These are phyloP conservation scores for Cylloceria caligata DNA, from an alignment of 2,888 invertebrate genomes.

Conservation along the genomic window DNA sequence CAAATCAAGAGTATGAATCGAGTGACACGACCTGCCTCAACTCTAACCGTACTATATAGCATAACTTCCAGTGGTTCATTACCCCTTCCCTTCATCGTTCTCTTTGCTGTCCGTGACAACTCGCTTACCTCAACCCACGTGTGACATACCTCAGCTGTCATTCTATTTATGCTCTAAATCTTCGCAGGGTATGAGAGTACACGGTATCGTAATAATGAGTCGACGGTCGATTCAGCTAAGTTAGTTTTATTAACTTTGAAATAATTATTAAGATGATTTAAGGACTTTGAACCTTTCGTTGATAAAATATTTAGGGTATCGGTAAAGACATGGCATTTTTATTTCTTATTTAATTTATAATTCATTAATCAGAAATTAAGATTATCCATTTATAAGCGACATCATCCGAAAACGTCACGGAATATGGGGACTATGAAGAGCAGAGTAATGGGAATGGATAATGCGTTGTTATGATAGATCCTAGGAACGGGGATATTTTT, in stretches of 20 bases:
- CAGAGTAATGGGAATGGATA: too few species aligned
- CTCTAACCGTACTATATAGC: conserved; percentile 17
- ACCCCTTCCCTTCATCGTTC: conserved; percentile 15
- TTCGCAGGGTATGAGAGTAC: too few species aligned
- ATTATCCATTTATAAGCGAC: too few species aligned
- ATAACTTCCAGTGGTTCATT: conserved; percentile 8
- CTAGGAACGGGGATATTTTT: too few species aligned
- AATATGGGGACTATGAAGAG: too few species aligned
- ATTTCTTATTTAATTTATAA: background rate
- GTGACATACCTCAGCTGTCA: background rate
- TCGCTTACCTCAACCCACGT: background rate
- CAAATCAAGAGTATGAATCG: conserved; percentile 32
- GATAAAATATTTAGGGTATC: background rate
- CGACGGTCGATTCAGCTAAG: too few species aligned
- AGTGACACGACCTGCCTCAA: conserved; percentile 64
- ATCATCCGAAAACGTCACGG: too few species aligned
- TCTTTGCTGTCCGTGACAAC: background rate
- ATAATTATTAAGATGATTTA: too few species aligned
- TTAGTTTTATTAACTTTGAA: too few species aligned
- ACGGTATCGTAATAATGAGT: too few species aligned
- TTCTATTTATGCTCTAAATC: background rate
- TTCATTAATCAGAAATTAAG: background rate
- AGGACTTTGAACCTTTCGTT: background rate
- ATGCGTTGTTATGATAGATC: too few species aligned
- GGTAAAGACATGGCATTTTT: background rate